A percentile compares a stretch with the other conserved stretches of the same genome.
These are phyloP conservation scores for Mylabris phalerata DNA, from an alignment of 1,140 invertebrate species.

Conservation along the genomic window DNA sequence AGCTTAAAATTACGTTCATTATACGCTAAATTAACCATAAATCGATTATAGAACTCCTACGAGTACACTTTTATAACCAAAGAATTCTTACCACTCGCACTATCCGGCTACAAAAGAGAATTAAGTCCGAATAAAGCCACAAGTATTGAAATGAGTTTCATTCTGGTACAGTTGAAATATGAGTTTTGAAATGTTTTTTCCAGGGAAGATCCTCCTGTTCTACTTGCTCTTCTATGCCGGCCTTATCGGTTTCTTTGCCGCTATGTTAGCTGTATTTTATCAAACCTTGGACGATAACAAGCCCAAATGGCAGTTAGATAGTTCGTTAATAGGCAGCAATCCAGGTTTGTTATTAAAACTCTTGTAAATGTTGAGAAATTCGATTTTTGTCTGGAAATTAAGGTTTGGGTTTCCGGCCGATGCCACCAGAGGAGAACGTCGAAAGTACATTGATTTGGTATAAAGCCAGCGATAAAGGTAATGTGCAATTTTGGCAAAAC, in stretches of 20 bases:
- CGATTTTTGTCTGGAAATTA: conserved; percentile 22
- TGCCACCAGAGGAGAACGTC: conserved; percentile 73
- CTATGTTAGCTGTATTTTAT: conserved; percentile 87
- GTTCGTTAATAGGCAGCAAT: conserved; percentile 83
- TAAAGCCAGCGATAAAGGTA: conserved; percentile 64
- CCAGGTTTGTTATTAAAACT: conserved; percentile 59
- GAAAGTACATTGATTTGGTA: conserved; percentile 93
- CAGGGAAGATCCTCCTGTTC: conserved; percentile 90
- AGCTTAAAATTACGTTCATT: no score
- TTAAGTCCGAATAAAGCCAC: no score
- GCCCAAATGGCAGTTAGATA: conserved; percentile 79
- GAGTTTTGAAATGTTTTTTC: no score
- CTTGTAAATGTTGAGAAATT: neutral
- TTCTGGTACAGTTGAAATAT: no score
- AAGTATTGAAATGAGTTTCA: no score
- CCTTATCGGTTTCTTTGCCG: conserved; percentile 83
- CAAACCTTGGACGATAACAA: conserved; percentile 78
- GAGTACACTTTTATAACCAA: no score
- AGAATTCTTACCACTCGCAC: no score
- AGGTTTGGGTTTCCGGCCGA: conserved; percentile 86
- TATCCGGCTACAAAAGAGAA: no score
- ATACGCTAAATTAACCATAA: no score
- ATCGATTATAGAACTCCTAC: no score
- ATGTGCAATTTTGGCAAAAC: conserved; percentile 70
- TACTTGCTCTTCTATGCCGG: conserved; percentile 88